A percentile compares a stretch with the other conserved stretches of the same genome.
Evolutionary conservation across 2,797 vertebrate species (phyloP).

Genomic region (Neoniphon sammara): DNA sequence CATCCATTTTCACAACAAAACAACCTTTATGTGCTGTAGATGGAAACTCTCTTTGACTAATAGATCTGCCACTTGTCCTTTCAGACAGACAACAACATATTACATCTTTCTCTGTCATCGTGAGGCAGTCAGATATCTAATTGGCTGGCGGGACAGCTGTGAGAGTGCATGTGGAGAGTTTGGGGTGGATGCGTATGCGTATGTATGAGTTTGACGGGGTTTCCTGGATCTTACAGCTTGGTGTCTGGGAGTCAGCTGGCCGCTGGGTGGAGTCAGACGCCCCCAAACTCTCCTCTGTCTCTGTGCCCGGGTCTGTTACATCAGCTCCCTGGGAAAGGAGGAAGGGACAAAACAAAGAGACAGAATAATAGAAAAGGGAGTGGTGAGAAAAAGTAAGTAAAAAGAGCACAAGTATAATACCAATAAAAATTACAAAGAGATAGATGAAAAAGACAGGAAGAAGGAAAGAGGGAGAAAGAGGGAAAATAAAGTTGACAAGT

Average conservation of each 20-base stretch:
- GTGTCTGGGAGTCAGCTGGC: constrained; percentile 90
- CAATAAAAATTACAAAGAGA: not conserved
- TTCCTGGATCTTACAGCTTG: constrained; percentile 86
- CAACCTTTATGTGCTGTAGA: not conserved
- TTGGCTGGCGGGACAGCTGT: constrained; percentile 39
- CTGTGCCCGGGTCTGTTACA: constrained; percentile 92
- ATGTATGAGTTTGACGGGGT: constrained; percentile 35
- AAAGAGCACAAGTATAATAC: not conserved
- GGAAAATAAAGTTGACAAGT: not conserved
- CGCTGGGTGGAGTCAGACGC: constrained; percentile 92
- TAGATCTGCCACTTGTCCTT: not conserved
- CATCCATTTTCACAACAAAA: not conserved
- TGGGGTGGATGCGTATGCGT: constrained; percentile 42
- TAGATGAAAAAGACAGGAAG: not conserved
- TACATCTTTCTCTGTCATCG: constrained; percentile 56
- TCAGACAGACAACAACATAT: constrained; percentile 67
- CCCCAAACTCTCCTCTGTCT: constrained; percentile 95
- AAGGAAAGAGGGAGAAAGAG: not conserved
- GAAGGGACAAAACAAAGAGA: constrained; percentile 7
- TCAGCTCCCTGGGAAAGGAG: constrained; percentile 86
- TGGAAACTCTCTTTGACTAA: constrained; percentile 16
- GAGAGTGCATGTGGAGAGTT: constrained; percentile 52
- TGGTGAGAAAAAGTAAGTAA: not conserved
- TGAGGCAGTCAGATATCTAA: constrained; percentile 55
- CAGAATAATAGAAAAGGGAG: not conserved